Percentiles rank a stretch among this genome's conserved stretches.
Conservation (phyloP, 2,888 invertebrate genomes). For the Diaphora mendica region DNA sequence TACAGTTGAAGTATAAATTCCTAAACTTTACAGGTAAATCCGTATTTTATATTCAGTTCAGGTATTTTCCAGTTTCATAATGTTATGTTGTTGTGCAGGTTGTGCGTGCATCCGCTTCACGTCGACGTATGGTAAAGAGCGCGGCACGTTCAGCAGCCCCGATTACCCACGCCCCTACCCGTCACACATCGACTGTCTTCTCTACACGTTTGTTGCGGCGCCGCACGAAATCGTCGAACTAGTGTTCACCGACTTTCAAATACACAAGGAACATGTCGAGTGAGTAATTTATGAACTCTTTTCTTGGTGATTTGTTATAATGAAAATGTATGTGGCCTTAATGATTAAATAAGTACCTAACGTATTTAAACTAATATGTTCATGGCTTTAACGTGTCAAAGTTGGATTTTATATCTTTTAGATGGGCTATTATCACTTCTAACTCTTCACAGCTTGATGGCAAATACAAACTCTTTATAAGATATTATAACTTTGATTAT, state of each 20-base stretch:
- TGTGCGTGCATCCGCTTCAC: constrained; percentile 94
- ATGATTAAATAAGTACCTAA: not conserved
- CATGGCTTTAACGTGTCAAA: not conserved
- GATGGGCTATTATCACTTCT: not conserved
- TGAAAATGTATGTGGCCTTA: not conserved
- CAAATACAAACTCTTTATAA: not conserved
- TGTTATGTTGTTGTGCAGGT: constrained; percentile 82
- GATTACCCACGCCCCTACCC: constrained; percentile 93
- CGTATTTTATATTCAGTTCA: constrained; percentile 3
- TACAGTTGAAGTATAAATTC: not conserved
- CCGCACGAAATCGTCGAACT: constrained; percentile 94
- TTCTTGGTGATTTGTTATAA: not conserved
- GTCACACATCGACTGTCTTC: constrained; percentile 91
- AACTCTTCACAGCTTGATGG: not conserved
- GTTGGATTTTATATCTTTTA: not conserved
- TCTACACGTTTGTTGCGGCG: constrained; percentile 94
- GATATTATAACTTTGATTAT: not conserved
- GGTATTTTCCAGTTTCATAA: constrained; percentile 14
- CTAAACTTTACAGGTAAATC: not conserved
- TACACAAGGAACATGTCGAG: constrained; percentile 89
- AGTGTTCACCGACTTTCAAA: constrained; percentile 92
- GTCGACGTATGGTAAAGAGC: constrained; percentile 92
- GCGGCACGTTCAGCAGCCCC: constrained; percentile 94
- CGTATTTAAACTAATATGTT: not conserved
- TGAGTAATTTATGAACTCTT: constrained; percentile 79